These are phyloP conservation scores for Mylabris sibirica DNA, from an alignment of 2,888 invertebrate genomes.

Conservation along the genomic window DNA sequence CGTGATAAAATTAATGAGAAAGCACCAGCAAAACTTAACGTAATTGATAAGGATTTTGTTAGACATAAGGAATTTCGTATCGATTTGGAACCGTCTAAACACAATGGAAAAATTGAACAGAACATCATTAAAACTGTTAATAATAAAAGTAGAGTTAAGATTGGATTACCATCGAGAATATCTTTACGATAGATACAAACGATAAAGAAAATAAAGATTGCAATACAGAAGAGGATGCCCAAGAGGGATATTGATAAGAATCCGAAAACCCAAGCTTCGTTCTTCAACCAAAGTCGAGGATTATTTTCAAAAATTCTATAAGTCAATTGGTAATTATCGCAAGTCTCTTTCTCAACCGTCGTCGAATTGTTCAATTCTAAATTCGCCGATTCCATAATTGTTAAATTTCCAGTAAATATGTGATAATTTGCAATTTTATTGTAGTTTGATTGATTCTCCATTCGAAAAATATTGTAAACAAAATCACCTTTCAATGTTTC, in stretches of 20 bases:
- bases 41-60: constrained; percentile 66
- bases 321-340: constrained; percentile 16
- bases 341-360: constrained; percentile 41
- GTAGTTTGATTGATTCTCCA: constrained; percentile 43
- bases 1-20: constrained; percentile 72
- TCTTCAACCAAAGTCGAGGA: constrained; percentile 40
- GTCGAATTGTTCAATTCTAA: constrained; percentile 3
- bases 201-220: constrained; percentile 71
- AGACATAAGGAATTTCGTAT: constrained; percentile 62
- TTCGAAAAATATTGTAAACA: constrained; percentile 52
- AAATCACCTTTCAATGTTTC: constrained; percentile 52
- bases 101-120: constrained; percentile 63
- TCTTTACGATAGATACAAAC: constrained; percentile 70
- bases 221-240: constrained; percentile 70
- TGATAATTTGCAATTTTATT: constrained; percentile 52
- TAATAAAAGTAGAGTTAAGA: constrained; percentile 62
- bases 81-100: constrained; percentile 56
- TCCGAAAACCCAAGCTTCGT: constrained; percentile 68
- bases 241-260: constrained; percentile 72
- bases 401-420: constrained; percentile 53
- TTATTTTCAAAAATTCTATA: constrained; percentile 14
- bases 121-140: constrained; percentile 63
- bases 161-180: constrained; percentile 74
- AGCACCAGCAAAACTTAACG: constrained; percentile 68
- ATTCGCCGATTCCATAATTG: constrained; percentile 37